phyloP scores from a whole-genome alignment of 37 sponge, comb jelly and placozoan species.

The Beroe forskalii region DNA sequence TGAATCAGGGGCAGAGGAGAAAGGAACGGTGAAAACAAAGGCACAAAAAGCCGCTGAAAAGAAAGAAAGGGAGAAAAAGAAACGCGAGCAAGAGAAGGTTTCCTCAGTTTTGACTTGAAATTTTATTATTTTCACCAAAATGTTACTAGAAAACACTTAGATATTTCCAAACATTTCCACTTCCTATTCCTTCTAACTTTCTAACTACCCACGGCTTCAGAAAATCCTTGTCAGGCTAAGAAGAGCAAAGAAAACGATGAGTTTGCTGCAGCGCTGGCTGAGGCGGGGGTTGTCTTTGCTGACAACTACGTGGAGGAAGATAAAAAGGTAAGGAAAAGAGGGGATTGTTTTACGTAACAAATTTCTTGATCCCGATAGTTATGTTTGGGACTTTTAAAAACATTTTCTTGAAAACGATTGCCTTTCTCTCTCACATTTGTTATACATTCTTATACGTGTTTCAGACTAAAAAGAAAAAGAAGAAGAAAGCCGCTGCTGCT shows the following conservation, averaged over 20 bases:
- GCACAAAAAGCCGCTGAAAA: constrained; percentile 71
- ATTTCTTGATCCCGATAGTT: too few relatives aligned
- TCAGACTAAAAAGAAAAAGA: constrained; percentile 66
- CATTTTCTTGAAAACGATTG: too few relatives aligned
- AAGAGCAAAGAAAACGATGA: constrained; percentile 47
- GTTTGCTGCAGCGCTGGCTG: constrained; percentile 62
- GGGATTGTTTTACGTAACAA: neutral
- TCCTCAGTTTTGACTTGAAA: too few relatives aligned
- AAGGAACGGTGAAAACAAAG: constrained; percentile 64
- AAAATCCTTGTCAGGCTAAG: constrained; percentile 1
- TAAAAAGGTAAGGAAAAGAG: constrained; percentile 5
- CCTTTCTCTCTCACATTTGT: too few relatives aligned
- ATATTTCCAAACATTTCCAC: too few relatives aligned
- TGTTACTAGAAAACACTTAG: too few relatives aligned
- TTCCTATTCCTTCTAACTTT: neutral
- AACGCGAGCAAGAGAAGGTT: constrained; percentile 62
- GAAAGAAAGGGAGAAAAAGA: constrained; percentile 65
- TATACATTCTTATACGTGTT: too few relatives aligned
- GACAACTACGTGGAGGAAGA: constrained; percentile 38
- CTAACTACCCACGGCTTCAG: too few relatives aligned
- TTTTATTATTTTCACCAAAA: neutral
- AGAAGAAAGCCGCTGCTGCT: constrained; percentile 24
- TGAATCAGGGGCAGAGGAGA: too few relatives aligned
- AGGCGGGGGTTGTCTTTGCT: constrained; percentile 39
- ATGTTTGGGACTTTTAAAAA: too few relatives aligned